Evolutionary conservation across 2,888 invertebrate species (phyloP), one percentile per base, ranked within the genome.

Genomic region (Orthosia incerta): DNA sequence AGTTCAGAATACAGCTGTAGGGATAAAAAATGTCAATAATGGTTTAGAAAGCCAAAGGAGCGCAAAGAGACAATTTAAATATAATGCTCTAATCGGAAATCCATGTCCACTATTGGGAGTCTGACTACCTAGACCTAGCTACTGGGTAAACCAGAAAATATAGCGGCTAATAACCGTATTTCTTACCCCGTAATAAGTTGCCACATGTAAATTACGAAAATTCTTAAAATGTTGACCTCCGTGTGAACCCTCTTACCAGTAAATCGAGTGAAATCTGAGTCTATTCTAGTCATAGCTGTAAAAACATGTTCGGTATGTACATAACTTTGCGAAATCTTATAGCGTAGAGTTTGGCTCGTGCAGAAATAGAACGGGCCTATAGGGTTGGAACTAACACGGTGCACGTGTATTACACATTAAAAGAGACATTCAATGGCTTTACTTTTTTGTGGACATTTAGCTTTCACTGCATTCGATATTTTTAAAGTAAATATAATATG

Each of bases 311-410:
- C 15, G 79, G 85, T 64, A 80, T 79, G 79, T 75, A 80, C 77
- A 81, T 87, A 82, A 81, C 71, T 84, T 82, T 39, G 74, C 75
- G 61, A 86, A 82, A 86, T 85, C 72, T 78, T 81, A 82, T 76
- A 77, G 79, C 72, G 78, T 70, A 71, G 66, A 71, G 79, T 86
- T 87, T 71, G 76, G 82, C 72, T 74, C 77, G 83, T 53, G 73
- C 80, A 63, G 72, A 87, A 87, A 87, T 87, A 87, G 85, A 82
- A 68, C 72, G 48, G 69, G 60, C 4, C 39, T 60, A 18, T 71
- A 86, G 86, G 84, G 84, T 62, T 87, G 86, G 61, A 64, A 57
- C 71, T 74, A 46, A 31, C 53, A 51, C 60, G 16, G 13, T 26
- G n/a, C 46, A 18, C 3, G 1, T 55, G 63, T 55, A 20, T 61